Evolutionary conservation across 2,888 invertebrate species (phyloP).

Genomic region (Campoletis raptor): DNA sequence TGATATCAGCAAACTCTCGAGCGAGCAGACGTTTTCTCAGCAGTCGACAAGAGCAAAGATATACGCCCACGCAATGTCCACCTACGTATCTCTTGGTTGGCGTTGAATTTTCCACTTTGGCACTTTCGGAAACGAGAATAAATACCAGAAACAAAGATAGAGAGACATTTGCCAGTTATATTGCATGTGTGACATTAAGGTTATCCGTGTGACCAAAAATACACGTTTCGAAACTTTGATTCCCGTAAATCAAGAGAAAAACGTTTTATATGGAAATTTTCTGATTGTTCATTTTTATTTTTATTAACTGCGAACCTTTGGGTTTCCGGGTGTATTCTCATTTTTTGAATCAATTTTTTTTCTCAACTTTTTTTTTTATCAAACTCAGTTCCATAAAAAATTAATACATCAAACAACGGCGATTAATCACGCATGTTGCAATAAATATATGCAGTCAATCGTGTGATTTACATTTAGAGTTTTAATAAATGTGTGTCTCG

Average conservation of each 20-base stretch:
- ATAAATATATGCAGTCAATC: background rate
- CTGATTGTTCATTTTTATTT: background rate
- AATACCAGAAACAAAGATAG: constrained; percentile 26
- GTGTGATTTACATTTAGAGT: constrained; percentile 32
- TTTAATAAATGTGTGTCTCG: constrained; percentile 20
- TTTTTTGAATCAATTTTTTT: constrained; percentile 10
- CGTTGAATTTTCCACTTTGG: constrained; percentile 60
- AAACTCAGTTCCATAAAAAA: background rate
- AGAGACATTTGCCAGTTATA: constrained; percentile 4
- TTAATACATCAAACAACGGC: background rate
- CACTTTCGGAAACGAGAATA: constrained; percentile 48
- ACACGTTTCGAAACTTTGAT: background rate
- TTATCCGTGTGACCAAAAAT: constrained; percentile 1
- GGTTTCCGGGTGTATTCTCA: background rate
- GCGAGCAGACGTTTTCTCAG: constrained; percentile 33
- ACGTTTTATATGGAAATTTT: background rate
- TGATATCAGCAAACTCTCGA: constrained; percentile 54
- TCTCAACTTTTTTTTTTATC: background rate
- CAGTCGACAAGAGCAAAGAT: constrained; percentile 39
- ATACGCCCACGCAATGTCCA: constrained; percentile 55
- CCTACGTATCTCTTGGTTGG: constrained; percentile 34
- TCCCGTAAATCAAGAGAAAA: constrained; percentile 12
- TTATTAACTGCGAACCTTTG: background rate
- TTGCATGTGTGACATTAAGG: constrained; percentile 4
- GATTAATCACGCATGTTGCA: constrained; percentile 2